Evolutionary conservation across 2,113 vertebrate genomes (phyloP).

Genomic region (Eurystomus gularis): DNA sequence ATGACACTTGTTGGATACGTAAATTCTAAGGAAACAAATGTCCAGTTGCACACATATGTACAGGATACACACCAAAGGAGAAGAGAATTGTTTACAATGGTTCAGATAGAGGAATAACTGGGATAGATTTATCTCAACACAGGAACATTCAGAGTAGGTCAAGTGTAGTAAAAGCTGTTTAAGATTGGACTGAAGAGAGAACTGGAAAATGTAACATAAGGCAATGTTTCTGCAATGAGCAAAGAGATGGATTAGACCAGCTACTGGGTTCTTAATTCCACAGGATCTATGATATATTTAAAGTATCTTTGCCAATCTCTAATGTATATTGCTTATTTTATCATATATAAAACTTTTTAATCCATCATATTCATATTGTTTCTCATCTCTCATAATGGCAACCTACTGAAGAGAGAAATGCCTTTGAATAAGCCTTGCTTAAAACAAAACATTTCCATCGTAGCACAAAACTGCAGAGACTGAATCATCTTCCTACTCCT

Average conservation of each 20-base stretch:
- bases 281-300: background rate
- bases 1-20: background rate
- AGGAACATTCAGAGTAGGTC: background rate
- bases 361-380: background rate
- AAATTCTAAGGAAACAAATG: background rate
- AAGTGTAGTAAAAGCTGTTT: background rate
- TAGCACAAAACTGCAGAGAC: conserved; percentile 46
- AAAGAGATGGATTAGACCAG: background rate
- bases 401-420: conserved; percentile 38
- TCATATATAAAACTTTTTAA: background rate
- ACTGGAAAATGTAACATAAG: background rate
- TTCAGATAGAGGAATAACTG: background rate
- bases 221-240: background rate
- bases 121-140: background rate
- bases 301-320: background rate
- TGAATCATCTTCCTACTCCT: conserved; percentile 65
- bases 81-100: background rate
- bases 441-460: conserved; percentile 63
- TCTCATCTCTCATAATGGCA: conserved; percentile 2
- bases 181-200: background rate
- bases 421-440: conserved; percentile 40
- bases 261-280: background rate
- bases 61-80: background rate
- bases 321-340: conserved; percentile 7
- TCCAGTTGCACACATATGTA: background rate